Conservation (phyloP, 2,113 vertebrate species). For the Paradoxurus hermaphroditus region DNA sequence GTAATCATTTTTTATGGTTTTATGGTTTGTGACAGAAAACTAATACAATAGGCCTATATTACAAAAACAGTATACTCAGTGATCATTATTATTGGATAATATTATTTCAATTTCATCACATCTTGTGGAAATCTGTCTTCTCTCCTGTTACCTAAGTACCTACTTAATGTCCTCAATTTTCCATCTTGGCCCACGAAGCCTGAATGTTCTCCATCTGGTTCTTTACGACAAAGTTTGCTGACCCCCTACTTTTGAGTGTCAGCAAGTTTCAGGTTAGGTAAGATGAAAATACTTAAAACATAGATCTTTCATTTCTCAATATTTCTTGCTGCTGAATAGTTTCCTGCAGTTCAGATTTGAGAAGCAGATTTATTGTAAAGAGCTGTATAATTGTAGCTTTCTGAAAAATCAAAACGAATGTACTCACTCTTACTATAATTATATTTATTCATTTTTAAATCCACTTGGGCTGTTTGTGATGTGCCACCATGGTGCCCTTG, state of each 20-base stretch:
- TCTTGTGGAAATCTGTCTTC: neutral
- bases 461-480: neutral
- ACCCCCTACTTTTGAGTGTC: neutral
- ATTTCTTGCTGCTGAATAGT: neutral
- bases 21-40: neutral
- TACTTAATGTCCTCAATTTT: neutral
- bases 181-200: neutral
- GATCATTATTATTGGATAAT: neutral
- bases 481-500: too few relatives aligned
- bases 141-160: neutral
- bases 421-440: neutral
- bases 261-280: neutral
- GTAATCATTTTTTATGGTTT: neutral
- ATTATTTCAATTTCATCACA: neutral
- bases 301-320: neutral
- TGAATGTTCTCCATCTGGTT: neutral
- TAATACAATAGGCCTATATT: neutral
- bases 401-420: neutral
- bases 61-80: neutral
- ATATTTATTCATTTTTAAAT: neutral
- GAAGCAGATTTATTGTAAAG: neutral
- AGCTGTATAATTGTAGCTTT: neutral
- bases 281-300: constrained; percentile 4
- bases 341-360: neutral
- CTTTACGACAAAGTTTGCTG: neutral